Percentiles rank a stretch among this genome's conserved stretches.
These are phyloP conservation scores for Phasianus colchicus DNA, from an alignment of 2,113 vertebrate species.

Conservation along the genomic window DNA sequence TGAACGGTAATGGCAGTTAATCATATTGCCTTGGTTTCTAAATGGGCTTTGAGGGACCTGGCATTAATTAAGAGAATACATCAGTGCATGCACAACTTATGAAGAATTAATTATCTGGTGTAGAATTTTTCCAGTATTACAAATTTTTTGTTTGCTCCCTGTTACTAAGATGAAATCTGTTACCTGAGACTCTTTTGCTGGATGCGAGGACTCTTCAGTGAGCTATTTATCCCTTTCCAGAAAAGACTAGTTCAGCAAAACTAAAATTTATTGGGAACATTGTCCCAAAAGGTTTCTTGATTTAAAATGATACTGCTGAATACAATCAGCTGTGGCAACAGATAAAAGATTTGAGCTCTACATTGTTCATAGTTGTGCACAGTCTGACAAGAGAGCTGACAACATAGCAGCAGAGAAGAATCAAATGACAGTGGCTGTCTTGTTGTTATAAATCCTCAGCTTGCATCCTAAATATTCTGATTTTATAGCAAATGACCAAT, in stretches of 20 bases:
- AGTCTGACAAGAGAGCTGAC: not conserved
- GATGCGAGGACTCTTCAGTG: not conserved
- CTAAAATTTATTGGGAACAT: not conserved
- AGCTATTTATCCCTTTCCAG: not conserved
- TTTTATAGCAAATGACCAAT: not conserved
- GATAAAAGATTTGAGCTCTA: not conserved
- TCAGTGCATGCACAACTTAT: not conserved
- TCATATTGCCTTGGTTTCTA: not conserved
- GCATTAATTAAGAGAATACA: not conserved
- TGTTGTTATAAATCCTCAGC: not conserved
- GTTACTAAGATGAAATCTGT: not conserved
- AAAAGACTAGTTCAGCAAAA: not conserved
- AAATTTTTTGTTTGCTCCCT: not conserved
- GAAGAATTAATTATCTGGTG: not conserved
- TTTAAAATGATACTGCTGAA: not conserved
- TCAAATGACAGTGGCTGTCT: not conserved
- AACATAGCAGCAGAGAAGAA: not conserved
- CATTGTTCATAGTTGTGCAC: not conserved
- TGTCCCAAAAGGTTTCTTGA: not conserved
- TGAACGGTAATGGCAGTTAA: not conserved
- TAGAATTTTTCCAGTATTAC: not conserved
- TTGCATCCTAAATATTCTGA: not conserved
- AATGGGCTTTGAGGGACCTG: not conserved
- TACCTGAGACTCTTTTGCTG: not conserved
- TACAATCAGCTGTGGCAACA: not conserved